phyloP scores from a whole-genome alignment of 1,140 invertebrate genomes.

The Drosophila oshimai region DNA sequence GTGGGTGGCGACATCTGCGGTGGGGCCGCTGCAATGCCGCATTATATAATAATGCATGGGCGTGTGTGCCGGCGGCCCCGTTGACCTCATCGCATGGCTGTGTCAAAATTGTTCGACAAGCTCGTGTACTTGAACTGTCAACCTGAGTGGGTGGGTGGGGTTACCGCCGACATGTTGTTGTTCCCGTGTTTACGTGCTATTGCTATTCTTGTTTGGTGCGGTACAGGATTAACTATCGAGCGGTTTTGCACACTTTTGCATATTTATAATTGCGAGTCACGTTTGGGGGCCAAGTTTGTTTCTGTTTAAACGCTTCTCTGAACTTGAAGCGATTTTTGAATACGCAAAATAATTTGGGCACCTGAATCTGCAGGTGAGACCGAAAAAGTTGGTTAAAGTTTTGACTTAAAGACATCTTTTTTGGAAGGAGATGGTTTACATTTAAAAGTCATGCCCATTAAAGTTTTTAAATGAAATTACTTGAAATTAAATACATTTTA shows the following conservation, averaged over 20 bases:
- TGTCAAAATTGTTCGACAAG: conserved; percentile 68
- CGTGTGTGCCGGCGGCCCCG: not conserved
- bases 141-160: conserved; percentile 11
- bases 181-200: conserved; percentile 21
- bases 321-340: conserved; percentile 33
- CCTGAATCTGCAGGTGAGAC: not conserved
- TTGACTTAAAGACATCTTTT: not conserved
- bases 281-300: conserved; percentile 27
- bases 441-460: too few species aligned
- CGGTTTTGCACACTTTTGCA: conserved; percentile 19
- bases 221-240: conserved; percentile 29
- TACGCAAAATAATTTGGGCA: conserved; percentile 8
- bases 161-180: conserved; percentile 9
- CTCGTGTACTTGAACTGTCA: conserved; percentile 62
- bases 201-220: conserved; percentile 20
- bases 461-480: too few species aligned
- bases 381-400: not conserved
- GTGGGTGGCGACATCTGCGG: conserved; percentile 25
- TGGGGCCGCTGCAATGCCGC: conserved; percentile 41
- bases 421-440: not conserved
- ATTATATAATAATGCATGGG: conserved; percentile 42
- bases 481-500: too few species aligned
- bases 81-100: conserved; percentile 34
- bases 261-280: conserved; percentile 44
- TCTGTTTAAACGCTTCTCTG: conserved; percentile 21